Evolutionary conservation across 2,888 invertebrate species (phyloP).

Genomic region (Microchrysa polita): DNA sequence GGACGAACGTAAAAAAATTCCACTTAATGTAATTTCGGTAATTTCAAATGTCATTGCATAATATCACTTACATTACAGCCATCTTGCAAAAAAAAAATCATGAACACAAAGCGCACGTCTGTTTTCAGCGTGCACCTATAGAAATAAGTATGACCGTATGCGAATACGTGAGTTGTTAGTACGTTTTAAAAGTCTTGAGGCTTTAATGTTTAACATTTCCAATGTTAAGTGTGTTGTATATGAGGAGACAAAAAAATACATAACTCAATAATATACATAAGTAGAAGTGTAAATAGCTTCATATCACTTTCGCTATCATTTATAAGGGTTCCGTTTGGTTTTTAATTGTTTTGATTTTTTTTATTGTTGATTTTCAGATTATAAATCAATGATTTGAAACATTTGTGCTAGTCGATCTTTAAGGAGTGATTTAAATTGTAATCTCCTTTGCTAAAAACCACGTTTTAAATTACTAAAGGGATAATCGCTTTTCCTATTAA

Average conservation of each 20-base stretch:
- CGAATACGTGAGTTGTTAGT: too few relatives aligned
- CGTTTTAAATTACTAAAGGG: too few relatives aligned
- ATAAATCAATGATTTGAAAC: too few relatives aligned
- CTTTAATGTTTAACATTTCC: not conserved
- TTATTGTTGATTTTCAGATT: too few relatives aligned
- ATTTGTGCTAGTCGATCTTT: too few relatives aligned
- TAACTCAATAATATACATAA: not conserved
- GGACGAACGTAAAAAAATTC: not conserved
- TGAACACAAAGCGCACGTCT: not conserved
- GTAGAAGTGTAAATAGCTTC: not conserved
- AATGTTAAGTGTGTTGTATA: not conserved
- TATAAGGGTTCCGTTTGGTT: not conserved
- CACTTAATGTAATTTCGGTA: not conserved
- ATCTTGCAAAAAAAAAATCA: slow-evolving; percentile 18
- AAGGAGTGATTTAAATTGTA: too few relatives aligned
- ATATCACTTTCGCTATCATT: slow-evolving; percentile 27
- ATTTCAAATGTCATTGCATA: slow-evolving; percentile 4
- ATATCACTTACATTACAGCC: slow-evolving; percentile 5
- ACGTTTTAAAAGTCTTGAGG: not conserved
- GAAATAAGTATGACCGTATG: not conserved
- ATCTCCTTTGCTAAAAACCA: too few relatives aligned
- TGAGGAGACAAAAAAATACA: not conserved
- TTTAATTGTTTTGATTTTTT: too few relatives aligned
- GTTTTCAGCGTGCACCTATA: not conserved
- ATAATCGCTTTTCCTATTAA: too few relatives aligned